A percentile compares a stretch with the other conserved stretches of the same genome.
Evolutionary conservation across 2,888 invertebrate species (phyloP).

Genomic region (Coelogynopora nodosa): DNA sequence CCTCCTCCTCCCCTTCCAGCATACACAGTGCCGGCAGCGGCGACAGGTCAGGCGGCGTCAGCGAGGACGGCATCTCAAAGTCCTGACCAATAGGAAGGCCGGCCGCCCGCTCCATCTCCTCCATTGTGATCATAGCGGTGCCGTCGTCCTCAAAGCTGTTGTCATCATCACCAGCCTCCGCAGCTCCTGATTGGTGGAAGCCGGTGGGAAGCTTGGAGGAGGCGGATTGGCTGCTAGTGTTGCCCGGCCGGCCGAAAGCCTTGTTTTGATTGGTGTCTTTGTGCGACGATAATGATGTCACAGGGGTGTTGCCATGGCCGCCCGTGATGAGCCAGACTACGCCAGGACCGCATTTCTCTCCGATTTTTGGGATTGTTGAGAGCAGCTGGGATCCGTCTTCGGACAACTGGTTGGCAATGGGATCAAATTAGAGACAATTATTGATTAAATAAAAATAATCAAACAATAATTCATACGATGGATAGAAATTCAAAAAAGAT

Average conservation of each 20-base stretch:
- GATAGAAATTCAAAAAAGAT: too few relatives aligned
- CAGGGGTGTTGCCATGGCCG: background rate
- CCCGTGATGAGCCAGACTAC: background rate
- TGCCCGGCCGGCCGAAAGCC: background rate
- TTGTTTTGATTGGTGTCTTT: background rate
- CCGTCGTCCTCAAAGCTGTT: conserved; percentile 13
- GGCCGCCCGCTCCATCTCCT: conserved; percentile 15
- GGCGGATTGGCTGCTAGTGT: background rate
- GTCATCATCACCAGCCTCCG: background rate
- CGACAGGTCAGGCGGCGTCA: background rate
- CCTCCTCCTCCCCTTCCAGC: conserved; percentile 1
- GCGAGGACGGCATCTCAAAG: background rate
- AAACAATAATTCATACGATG: too few relatives aligned
- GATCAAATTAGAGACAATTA: too few relatives aligned
- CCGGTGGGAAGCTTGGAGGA: background rate
- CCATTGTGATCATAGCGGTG: conserved; percentile 22
- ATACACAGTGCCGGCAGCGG: background rate
- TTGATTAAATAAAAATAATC: too few relatives aligned
- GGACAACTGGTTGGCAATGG: too few relatives aligned
- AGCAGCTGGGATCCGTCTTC: background rate
- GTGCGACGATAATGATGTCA: background rate
- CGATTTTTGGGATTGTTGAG: background rate
- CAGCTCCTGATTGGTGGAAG: background rate
- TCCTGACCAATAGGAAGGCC: conserved; percentile 19
- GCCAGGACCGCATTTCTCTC: background rate